These are phyloP conservation scores for Corythornis cristatus DNA, from an alignment of 2,113 vertebrate species.

Conservation along the genomic window DNA sequence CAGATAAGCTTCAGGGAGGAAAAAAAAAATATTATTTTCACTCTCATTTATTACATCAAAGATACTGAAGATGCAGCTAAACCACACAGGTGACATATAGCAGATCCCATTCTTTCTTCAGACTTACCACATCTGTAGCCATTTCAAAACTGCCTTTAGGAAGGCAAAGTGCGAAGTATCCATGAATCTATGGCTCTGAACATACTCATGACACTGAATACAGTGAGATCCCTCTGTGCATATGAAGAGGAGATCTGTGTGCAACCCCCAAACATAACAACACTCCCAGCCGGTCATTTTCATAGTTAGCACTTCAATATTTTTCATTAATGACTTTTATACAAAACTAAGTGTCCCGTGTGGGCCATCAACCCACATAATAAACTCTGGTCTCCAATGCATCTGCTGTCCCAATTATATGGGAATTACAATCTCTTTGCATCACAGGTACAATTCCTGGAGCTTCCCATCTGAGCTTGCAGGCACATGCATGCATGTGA, in stretches of 20 bases:
- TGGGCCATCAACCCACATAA: neutral
- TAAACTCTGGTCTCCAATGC: neutral
- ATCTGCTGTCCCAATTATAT: neutral
- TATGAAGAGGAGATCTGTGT: neutral
- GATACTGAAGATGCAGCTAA: neutral
- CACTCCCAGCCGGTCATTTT: neutral
- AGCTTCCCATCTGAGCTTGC: rapidly evolving
- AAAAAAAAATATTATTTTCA: neutral
- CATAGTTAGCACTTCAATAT: neutral
- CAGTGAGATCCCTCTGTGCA: neutral
- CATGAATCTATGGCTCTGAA: neutral
- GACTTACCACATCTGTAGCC: neutral
- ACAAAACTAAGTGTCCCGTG: neutral
- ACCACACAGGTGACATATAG: neutral
- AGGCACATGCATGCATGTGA: rapidly evolving
- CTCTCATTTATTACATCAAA: neutral
- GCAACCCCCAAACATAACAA: neutral
- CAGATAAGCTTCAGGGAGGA: neutral
- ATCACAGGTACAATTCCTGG: neutral
- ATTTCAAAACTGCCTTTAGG: neutral
- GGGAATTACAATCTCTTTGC: neutral
- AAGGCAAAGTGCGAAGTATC: neutral
- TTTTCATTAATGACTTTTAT: neutral
- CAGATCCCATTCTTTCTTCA: neutral
- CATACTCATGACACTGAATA: neutral